Base-by-base conservation (phyloP, 2,797 vertebrate genomes). In the Gymnocypris eckloni region DNA sequence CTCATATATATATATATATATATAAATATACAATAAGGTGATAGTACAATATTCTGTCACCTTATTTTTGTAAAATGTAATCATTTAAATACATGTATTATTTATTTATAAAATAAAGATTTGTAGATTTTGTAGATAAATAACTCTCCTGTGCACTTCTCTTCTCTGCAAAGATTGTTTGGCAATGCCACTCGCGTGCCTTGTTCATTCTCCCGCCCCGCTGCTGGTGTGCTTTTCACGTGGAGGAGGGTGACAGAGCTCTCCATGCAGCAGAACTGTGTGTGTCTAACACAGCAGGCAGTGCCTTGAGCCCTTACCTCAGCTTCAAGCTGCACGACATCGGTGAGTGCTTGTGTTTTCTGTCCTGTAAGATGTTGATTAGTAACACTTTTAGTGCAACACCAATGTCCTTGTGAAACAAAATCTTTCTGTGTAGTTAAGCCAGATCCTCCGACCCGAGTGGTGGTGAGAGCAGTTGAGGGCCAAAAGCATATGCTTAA, bases 361-460 rank as follows among this genome's bases (percentile, higher is more conserved):
- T 28, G 0, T 79, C n/a, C 10, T 54, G 18, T 76, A 20, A 9
- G 10, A 76, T 37, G 28, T 8, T 13, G 25, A 54, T 37, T 37
- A 48, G 2, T 50, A 13, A 25, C 28, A 56, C 48, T 16, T 79
- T 78, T 9, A 28, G 22, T 18, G 16, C 15, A 8, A 2, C 3
- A 22, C 10, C 20, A 50, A 45, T 33, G 33, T n/a, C n/a, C 18
- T 50, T 39, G 3, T 8, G 16, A 61, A 79, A 78, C 3, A 6
- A 54, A 56, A 2, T 61, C 9, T 50, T 39, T 83, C 22, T 69
- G 28, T 70, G 66, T 76, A 99, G 98, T 99, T 59, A 96, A 93
- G 87, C 97, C 98, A 0, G 97, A 98, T 59, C 96, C 97, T 0
- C 98, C 98, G 0, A 41, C 87, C 33, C 90, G 94, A 0, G 90